A percentile compares a stretch with the other conserved stretches of the same genome.
Conservation (phyloP, 1,140 invertebrate genomes). For the Hypsibius dujardini region DNA sequence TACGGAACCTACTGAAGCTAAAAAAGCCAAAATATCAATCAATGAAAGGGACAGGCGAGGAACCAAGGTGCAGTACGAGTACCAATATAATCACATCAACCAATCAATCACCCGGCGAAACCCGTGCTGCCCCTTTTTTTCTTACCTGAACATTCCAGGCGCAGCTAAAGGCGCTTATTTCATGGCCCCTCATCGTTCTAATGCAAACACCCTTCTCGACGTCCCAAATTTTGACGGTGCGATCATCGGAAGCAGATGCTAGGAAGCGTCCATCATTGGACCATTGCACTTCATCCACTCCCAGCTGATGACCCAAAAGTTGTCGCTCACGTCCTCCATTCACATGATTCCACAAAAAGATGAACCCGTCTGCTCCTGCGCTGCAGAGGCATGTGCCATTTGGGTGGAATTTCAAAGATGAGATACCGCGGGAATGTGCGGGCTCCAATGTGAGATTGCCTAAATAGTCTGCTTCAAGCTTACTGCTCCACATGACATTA, state of each 20-base stretch:
- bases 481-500: too few species aligned
- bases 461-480: too few species aligned
- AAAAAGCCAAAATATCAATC: neutral
- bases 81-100: too few species aligned
- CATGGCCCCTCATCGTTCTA: neutral
- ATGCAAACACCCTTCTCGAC: neutral
- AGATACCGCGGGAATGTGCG: neutral
- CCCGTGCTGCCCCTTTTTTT: neutral
- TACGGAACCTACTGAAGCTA: neutral
- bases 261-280: neutral
- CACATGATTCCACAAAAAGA: constrained; percentile 5
- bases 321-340: neutral
- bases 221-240: constrained; percentile 5
- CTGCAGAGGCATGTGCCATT: neutral
- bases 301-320: constrained; percentile 1
- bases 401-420: neutral
- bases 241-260: neutral
- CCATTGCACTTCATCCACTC: neutral
- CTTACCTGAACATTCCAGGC: neutral
- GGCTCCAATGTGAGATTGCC: too few species aligned
- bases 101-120: neutral
- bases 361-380: neutral
- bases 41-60: too few species aligned
- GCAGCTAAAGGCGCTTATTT: neutral
- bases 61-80: too few species aligned